These are phyloP conservation scores for Hesperophylax magnus DNA, from an alignment of 1,140 invertebrate species.

Conservation along the genomic window DNA sequence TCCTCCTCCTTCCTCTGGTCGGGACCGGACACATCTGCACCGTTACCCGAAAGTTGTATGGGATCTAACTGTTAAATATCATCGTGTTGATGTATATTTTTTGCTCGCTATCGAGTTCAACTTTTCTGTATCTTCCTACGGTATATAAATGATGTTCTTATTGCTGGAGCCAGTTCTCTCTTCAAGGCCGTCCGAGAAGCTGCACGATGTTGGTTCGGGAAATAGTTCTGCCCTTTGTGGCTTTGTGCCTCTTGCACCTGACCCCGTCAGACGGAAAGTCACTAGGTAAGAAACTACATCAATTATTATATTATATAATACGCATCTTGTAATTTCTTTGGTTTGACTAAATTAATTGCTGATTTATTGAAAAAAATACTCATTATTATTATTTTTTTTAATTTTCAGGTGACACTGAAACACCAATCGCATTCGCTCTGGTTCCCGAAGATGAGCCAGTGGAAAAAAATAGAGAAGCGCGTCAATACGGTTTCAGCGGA, in stretches of 20 bases:
- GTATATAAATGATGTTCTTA: slow-evolving; percentile 3
- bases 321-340: no score
- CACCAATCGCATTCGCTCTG: neutral
- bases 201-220: neutral
- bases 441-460: neutral
- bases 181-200: neutral
- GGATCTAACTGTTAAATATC: slow-evolving; percentile 11
- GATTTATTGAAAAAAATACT: no score
- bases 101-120: neutral
- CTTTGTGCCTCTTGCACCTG: neutral
- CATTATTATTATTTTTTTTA: neutral
- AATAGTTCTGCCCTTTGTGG: neutral
- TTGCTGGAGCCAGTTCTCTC: neutral
- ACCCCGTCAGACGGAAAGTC: neutral
- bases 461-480: neutral
- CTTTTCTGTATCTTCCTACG: neutral
- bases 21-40: slow-evolving; percentile 4
- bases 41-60: slow-evolving; percentile 25
- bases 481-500: slow-evolving; percentile 34
- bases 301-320: no score
- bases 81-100: neutral
- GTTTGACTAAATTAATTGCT: no score
- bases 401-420: neutral
- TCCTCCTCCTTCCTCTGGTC: neutral
- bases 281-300: neutral